Evolutionary conservation across 2,888 invertebrate species (phyloP).

Genomic region (Leuctra nigra): DNA sequence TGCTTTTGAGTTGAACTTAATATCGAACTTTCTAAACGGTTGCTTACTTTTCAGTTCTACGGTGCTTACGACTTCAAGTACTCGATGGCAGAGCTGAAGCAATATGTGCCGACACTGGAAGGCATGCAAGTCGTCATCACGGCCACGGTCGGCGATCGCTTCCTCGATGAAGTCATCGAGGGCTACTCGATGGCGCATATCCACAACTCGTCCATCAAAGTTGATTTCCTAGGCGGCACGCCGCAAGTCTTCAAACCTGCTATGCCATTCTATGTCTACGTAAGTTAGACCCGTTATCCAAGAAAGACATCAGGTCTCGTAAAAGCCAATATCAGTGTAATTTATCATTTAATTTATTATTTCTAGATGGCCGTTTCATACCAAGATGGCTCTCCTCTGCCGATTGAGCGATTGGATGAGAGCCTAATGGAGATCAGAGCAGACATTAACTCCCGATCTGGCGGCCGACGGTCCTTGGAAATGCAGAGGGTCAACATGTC

Average conservation of each 20-base stretch:
- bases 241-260: conserved; percentile 94
- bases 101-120: conserved; percentile 58
- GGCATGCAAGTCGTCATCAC: conserved; percentile 77
- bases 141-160: conserved; percentile 82
- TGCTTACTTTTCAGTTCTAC: conserved; percentile 62
- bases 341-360: background rate
- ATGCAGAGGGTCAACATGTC: conserved; percentile 55
- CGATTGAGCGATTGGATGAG: conserved; percentile 52
- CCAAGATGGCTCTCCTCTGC: conserved; percentile 81
- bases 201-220: conserved; percentile 76
- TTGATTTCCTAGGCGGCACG: conserved; percentile 80
- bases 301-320: background rate
- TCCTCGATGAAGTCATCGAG: conserved; percentile 74
- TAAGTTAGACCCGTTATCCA: no score
- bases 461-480: conserved; percentile 59
- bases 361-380: conserved; percentile 75
- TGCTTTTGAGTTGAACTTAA: background rate
- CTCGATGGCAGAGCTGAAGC: conserved; percentile 70
- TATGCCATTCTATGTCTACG: conserved; percentile 83
- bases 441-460: conserved; percentile 52
- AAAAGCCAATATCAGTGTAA: no score
- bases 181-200: conserved; percentile 84
- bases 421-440: conserved; percentile 62
- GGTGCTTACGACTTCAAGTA: conserved; percentile 84
- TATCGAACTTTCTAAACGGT: background rate